Evolutionary conservation across 1,140 invertebrate genomes (phyloP).

Genomic region (Papilio xuthus): DNA sequence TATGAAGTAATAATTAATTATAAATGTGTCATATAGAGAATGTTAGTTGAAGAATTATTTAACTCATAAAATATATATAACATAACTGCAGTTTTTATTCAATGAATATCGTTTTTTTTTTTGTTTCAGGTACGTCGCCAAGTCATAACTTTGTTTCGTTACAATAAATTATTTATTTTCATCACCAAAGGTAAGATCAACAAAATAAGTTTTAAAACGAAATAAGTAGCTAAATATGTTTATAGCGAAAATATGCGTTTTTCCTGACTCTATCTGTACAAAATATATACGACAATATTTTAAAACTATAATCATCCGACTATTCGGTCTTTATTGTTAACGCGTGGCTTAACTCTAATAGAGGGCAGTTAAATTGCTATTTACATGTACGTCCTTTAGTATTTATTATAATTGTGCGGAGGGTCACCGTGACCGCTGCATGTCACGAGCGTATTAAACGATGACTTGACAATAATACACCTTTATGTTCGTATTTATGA

Average conservation of each 20-base stretch:
- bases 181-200: neutral
- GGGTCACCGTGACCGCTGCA: constrained; percentile 48
- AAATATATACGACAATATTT: neutral
- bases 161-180: neutral
- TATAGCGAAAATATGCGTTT: neutral
- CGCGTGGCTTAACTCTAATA: constrained; percentile 33
- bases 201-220: too few species aligned
- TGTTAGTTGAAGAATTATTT: too few species aligned
- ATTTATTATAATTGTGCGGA: constrained; percentile 60
- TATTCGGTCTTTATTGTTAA: constrained; percentile 41
- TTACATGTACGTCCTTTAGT: constrained; percentile 49
- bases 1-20: neutral
- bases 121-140: constrained; percentile 3
- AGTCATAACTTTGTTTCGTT: neutral
- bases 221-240: neutral
- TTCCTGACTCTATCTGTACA: neutral
- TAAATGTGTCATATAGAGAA: too few species aligned
- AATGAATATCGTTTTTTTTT: neutral
- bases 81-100: neutral
- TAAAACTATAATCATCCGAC: constrained; percentile 3
- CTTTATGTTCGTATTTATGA: constrained; percentile 22
- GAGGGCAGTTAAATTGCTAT: constrained; percentile 44
- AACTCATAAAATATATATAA: too few species aligned
- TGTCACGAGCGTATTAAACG: neutral
- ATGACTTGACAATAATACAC: constrained; percentile 20